Evolutionary conservation across 2,797 vertebrate genomes (phyloP).

Genomic region (Champsocephalus gunnari): DNA sequence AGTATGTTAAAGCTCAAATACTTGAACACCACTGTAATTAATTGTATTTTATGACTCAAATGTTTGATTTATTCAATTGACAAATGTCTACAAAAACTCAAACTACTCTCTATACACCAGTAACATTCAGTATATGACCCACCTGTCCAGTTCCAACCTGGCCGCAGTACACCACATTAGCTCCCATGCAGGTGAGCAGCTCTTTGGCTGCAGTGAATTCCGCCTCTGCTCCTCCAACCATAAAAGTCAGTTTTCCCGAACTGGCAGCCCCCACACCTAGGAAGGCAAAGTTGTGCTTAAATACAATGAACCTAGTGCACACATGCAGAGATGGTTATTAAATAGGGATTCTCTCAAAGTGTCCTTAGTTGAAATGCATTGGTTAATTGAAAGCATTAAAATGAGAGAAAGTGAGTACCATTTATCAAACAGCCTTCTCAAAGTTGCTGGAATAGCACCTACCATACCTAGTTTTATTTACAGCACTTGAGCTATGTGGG

Average conservation of each 20-base stretch:
- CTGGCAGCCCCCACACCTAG: conserved; percentile 96
- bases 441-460: not conserved
- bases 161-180: conserved; percentile 95
- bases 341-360: not conserved
- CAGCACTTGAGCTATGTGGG: too few relatives aligned
- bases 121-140: conserved; percentile 26
- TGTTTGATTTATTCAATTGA: not conserved
- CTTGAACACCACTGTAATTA: not conserved
- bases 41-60: not conserved
- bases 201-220: conserved; percentile 96
- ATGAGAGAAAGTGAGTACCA: not conserved
- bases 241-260: conserved; percentile 97
- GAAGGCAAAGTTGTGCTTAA: conserved; percentile 32
- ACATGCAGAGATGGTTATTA: conserved; percentile 5
- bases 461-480: not conserved
- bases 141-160: conserved; percentile 97
- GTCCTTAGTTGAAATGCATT: not conserved
- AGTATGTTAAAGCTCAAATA: conserved; percentile 25
- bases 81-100: not conserved
- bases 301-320: conserved; percentile 23
- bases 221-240: conserved; percentile 96
- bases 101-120: not conserved
- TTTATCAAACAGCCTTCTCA: not conserved
- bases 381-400: not conserved
- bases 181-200: conserved; percentile 95